Evolutionary conservation across 2,888 invertebrate genomes (phyloP).

Genomic region (Cerastis rubricosa): DNA sequence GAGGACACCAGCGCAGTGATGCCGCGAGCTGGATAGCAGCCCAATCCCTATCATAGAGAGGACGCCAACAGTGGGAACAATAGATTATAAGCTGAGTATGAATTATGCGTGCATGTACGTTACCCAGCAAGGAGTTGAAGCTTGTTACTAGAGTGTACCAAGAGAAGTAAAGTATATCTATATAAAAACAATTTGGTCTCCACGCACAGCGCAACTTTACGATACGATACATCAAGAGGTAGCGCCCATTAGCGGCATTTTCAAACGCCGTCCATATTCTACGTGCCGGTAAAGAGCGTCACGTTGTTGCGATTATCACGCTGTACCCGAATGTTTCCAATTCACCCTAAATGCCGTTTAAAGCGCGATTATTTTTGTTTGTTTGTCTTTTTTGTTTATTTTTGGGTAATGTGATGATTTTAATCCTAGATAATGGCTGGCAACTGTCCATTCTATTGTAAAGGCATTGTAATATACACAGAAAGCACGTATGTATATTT

Average conservation of each 20-base stretch:
- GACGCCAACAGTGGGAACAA: too few relatives aligned
- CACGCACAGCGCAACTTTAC: slow-evolving; percentile 35
- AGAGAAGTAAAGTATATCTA: too few relatives aligned
- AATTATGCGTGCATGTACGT: too few relatives aligned
- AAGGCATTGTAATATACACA: neutral
- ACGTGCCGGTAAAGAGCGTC: slow-evolving; percentile 77
- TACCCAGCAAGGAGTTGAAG: too few relatives aligned
- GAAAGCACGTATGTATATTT: neutral
- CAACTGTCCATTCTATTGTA: neutral
- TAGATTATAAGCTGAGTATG: too few relatives aligned
- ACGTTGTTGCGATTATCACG: slow-evolving; percentile 77
- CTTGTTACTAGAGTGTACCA: too few relatives aligned
- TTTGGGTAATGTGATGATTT: slow-evolving; percentile 15
- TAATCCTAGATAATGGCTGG: slow-evolving; percentile 3
- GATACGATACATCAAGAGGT: slow-evolving; percentile 64
- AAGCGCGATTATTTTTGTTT: slow-evolving; percentile 59
- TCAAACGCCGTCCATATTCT: slow-evolving; percentile 76
- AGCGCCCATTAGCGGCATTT: slow-evolving; percentile 72
- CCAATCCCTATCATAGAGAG: too few relatives aligned
- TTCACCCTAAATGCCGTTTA: slow-evolving; percentile 61
- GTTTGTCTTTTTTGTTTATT: slow-evolving; percentile 38
- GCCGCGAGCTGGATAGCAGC: too few relatives aligned
- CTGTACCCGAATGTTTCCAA: slow-evolving; percentile 61
- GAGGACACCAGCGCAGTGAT: too few relatives aligned
- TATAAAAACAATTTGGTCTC: slow-evolving; percentile 8